These are phyloP conservation scores for Lasioglossum morio DNA, from an alignment of 2,888 invertebrate genomes.

Conservation along the genomic window DNA sequence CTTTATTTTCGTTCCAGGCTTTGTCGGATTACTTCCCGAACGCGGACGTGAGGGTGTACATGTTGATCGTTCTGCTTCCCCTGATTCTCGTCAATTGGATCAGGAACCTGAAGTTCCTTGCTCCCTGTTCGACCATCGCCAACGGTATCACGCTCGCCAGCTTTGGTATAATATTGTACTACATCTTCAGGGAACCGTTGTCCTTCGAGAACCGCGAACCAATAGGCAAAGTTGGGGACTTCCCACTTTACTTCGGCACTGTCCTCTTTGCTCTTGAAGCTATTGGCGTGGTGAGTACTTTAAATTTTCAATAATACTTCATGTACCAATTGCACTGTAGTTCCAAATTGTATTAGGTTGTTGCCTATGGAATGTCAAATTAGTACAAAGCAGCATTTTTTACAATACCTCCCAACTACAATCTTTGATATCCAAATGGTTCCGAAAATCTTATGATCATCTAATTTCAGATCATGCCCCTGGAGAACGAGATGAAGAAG, in stretches of 20 bases:
- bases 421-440: neutral
- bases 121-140: slow-evolving; percentile 95
- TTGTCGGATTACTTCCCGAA: slow-evolving; percentile 81
- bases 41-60: slow-evolving; percentile 88
- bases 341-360: neutral
- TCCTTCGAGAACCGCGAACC: slow-evolving; percentile 87
- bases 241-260: slow-evolving; percentile 98
- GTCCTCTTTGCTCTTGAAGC: slow-evolving; percentile 98
- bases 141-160: slow-evolving; percentile 93
- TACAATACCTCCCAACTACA: too few species aligned
- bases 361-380: too few species aligned
- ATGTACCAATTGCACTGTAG: neutral
- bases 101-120: slow-evolving; percentile 93
- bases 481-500: slow-evolving; percentile 97
- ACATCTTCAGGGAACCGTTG: slow-evolving; percentile 91
- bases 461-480: slow-evolving; percentile 90
- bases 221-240: slow-evolving; percentile 88
- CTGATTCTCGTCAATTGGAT: slow-evolving; percentile 93
- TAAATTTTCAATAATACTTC: neutral
- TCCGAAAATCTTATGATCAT: neutral
- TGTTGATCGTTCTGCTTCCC: slow-evolving; percentile 87
- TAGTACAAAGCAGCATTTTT: too few species aligned
- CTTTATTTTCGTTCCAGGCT: slow-evolving; percentile 83
- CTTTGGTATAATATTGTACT: slow-evolving; percentile 94
- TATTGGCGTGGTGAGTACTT: slow-evolving; percentile 92